Evolutionary conservation across 1,140 invertebrate genomes (phyloP), one percentile per base, ranked within the genome.

Genomic region (Varroa destructor): DNA sequence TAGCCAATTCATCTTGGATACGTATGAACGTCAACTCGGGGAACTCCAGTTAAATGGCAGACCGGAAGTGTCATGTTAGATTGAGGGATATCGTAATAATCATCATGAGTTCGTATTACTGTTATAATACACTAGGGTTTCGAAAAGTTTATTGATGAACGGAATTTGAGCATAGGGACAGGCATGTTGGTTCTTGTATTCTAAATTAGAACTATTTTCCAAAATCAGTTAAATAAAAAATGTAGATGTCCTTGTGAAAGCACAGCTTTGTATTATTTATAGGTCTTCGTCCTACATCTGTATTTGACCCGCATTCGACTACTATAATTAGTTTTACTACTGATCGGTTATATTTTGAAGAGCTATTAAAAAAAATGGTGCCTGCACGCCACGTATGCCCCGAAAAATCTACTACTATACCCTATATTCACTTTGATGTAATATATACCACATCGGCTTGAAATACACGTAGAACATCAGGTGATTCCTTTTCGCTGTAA

Each of bases 21-120:
- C 61, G 61, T 2, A 67, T 67, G 61, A 67, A 12, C 10, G 61
- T 14, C 36, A 67, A 12, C 8, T 67, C 61, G 12, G 61, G 61
- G 37, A 67, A 67, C 61, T 67, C 14, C 40, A 42, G 55, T 58
- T 37, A 58, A 5, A 4, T 25, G 42, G 3, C 57, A 42, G 42
- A 58, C 4, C 36, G 36, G 25, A 58, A 37, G 55, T 12, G 10
- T 56, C 55, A 56, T 10, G 55, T 56, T 10, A 56, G 10, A 12
- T 10, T n/a, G n/a, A 56, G 10, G 10, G 55, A 56, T n/a, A 56
- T 25, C 25, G 25, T 25, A n/a, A 0, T 12, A n/a, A 56, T 10
- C n/a, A 12, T n/a, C 10, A 56, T 12, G 10, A 56, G 10, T n/a
- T 12, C 55, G 0, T 56, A 56, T 56, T 12, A 56, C 10, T n/a